A percentile compares a stretch with the other conserved stretches of the same genome.
These are phyloP conservation scores for Equus quagga DNA, from an alignment of 2,113 vertebrate species.

Conservation along the genomic window DNA sequence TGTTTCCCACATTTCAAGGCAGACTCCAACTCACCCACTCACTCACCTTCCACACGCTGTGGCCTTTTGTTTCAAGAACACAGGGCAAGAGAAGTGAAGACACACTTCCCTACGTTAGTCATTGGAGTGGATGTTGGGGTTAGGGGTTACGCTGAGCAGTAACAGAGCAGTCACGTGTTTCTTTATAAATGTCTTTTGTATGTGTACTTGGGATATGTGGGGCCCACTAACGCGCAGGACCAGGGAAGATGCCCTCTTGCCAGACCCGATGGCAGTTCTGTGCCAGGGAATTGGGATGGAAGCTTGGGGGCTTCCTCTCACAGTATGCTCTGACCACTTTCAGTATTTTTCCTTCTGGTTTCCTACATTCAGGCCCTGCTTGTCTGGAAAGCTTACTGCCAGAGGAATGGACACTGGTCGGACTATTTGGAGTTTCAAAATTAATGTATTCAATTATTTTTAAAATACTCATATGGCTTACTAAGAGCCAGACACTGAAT, in stretches of 20 bases:
- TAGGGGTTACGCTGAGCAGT: not conserved
- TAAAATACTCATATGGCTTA: not conserved
- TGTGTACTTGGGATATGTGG: not conserved
- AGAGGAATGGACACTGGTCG: not conserved
- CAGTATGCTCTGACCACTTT: not conserved
- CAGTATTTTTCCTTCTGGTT: not conserved
- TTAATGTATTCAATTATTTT: not conserved
- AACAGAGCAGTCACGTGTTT: not conserved
- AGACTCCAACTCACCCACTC: not conserved
- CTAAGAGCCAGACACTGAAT: not conserved
- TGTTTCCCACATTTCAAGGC: not conserved
- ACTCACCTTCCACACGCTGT: not conserved
- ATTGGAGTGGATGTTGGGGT: not conserved
- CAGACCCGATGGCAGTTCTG: not conserved
- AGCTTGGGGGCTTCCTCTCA: not conserved
- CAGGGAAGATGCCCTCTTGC: not conserved
- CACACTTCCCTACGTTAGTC: not conserved
- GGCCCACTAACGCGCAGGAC: not conserved
- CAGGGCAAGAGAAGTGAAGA: not conserved
- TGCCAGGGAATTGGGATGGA: not conserved
- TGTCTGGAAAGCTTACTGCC: not conserved
- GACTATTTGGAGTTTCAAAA: not conserved
- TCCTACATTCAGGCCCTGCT: not conserved
- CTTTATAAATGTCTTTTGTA: not conserved
- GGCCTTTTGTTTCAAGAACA: not conserved